Evolutionary conservation across 1,140 invertebrate species (phyloP), one percentile per base, ranked within the genome.

Genomic region (Megathymus violae): DNA sequence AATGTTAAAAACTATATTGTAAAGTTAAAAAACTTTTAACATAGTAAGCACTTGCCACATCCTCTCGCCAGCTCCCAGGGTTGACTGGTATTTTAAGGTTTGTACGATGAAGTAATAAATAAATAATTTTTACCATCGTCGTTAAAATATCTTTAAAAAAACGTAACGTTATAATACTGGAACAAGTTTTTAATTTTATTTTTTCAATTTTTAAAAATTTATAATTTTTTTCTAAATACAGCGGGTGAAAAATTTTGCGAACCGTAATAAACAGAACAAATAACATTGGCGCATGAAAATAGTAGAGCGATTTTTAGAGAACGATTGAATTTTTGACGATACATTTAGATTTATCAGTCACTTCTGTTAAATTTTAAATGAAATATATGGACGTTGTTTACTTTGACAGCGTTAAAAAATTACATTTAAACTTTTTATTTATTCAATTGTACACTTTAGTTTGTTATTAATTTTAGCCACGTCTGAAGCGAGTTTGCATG

Each of bases 301-400:
- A 43, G 38, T 54, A 10, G 17, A 54, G 10, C 16, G 15, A 40
- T 43, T 56, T 56, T 31, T n/a, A n/a, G n/a, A n/a, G n/a, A n/a
- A 10, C 51, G 13, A 56, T 56, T 56, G 51, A 56, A 56, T 43
- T 56, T 56, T 43, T 56, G 25, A 0, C 38, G 36, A 38, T 56
- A 41, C 36, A 40, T 43, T 56, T 43, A 43, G 22, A 56, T 56
- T 43, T 56, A 56, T 56, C 27, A 43, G 38, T 56, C 52, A 54
- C 51, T 22, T 41, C 17, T 56, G 36, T 14, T 56, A 13, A 19
- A n/a, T 38, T 36, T 16, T 56, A 16, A 52, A 54, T 43, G 25
- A 41, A 41, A 41, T 36, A 51, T 17, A 14, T 5, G 10, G 27
- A 31, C 27, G 9, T 9, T 31, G 19, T 31, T 31, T 31, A 31